These are phyloP conservation scores for Urocynchramus pylzowi DNA, from an alignment of 2,113 vertebrate species.

Conservation along the genomic window DNA sequence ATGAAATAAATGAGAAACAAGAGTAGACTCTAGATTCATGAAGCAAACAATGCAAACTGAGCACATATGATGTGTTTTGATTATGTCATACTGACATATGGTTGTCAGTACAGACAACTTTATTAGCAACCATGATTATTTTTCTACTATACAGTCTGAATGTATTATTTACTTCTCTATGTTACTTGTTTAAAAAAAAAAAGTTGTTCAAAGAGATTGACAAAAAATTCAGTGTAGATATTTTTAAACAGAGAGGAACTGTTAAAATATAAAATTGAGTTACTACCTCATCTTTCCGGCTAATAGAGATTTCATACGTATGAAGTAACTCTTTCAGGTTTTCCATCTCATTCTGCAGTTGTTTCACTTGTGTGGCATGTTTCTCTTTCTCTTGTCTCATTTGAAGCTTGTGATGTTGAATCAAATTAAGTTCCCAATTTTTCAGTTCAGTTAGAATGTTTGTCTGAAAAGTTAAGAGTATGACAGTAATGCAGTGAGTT, in stretches of 20 bases:
- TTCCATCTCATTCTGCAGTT: conserved; percentile 75
- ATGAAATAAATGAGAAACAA: neutral
- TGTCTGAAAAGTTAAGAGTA: conserved; percentile 72
- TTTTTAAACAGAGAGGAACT: neutral
- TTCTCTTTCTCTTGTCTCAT: conserved; percentile 84
- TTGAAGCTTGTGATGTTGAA: conserved; percentile 85
- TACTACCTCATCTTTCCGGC: conserved; percentile 91
- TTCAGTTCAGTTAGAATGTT: conserved; percentile 87
- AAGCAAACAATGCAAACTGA: neutral
- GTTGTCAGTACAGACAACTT: neutral
- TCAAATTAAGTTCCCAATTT: conserved; percentile 87
- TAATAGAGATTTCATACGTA: conserved; percentile 83
- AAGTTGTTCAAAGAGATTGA: neutral
- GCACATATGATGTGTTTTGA: neutral
- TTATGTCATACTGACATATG: too few species aligned
- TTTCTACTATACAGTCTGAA: neutral
- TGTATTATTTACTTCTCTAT: neutral
- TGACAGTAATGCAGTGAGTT: neutral
- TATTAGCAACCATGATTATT: neutral
- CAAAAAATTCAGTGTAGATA: neutral
- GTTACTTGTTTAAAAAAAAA: neutral
- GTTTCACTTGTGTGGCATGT: conserved; percentile 71
- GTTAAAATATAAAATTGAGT: neutral
- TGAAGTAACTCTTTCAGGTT: conserved; percentile 82
- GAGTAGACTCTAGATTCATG: neutral